phyloP scores from a whole-genome alignment of 2,797 vertebrate genomes.

The Bradypodion ventrale region DNA sequence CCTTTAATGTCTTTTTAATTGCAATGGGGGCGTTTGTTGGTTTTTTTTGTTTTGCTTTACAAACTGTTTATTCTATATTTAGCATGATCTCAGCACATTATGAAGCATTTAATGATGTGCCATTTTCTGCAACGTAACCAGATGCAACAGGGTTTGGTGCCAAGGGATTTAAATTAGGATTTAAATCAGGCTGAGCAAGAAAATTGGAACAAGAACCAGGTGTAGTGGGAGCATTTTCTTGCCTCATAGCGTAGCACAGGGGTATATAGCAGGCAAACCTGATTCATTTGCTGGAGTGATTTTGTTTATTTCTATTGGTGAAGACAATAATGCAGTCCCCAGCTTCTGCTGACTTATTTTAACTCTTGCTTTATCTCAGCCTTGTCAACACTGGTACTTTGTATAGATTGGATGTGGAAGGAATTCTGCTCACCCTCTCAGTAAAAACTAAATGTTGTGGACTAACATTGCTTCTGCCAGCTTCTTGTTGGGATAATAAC shows the following conservation, averaged over 20 bases:
- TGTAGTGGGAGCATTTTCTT: slow-evolving; percentile 10
- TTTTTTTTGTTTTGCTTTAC: slow-evolving; percentile 17
- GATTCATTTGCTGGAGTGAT: slow-evolving; percentile 12
- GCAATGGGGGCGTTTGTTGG: background rate
- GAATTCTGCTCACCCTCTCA: background rate
- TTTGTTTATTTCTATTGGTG: slow-evolving; percentile 7
- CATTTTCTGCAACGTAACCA: slow-evolving; percentile 27
- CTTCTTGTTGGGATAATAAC: too few relatives aligned
- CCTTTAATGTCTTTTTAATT: slow-evolving; percentile 40
- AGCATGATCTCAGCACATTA: slow-evolving; percentile 36
- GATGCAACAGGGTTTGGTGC: slow-evolving; percentile 28
- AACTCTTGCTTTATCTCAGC: background rate
- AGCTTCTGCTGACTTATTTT: slow-evolving; percentile 7
- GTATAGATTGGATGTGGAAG: background rate
- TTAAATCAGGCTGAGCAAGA: slow-evolving; percentile 31
- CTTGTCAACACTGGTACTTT: background rate
- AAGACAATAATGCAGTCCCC: background rate
- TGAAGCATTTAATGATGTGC: slow-evolving; percentile 35
- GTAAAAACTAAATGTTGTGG: background rate
- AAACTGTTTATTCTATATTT: slow-evolving; percentile 37
- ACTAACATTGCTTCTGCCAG: too few relatives aligned
- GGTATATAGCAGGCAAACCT: slow-evolving; percentile 11
- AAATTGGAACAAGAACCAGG: slow-evolving; percentile 34
- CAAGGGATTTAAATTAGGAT: slow-evolving; percentile 32
- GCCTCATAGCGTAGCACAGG: background rate